Evolutionary conservation across 2,888 invertebrate species (phyloP), one percentile per base, ranked within the genome.

Genomic region (Drosophila testacea): DNA sequence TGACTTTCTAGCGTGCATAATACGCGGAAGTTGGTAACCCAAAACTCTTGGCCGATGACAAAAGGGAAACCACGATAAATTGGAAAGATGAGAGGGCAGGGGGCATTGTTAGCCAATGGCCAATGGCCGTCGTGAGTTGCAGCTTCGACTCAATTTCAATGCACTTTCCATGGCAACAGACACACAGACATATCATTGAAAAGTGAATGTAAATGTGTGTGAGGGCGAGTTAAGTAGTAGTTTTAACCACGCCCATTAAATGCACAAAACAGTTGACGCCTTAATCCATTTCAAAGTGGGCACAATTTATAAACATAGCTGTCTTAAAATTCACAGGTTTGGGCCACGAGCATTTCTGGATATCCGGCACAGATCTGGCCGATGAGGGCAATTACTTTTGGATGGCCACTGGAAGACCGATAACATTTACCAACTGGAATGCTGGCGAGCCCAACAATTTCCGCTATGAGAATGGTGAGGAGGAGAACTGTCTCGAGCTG

Each of bases 381-480:
- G 97, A 97, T 90, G 97, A 97, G 91, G 97, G 97, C 16, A 95
- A 95, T 87, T 97, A 97, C 94, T 97, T 97, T 94, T 97, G 97
- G 97, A 96, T 97, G 97, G 96, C 97, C 10, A 97, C 96, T 67
- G 97, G 97, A 4, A 94, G 96, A 69, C 97, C 97, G 0, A 94
- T 98, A 54, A 97, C 97, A 32, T 98, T 97, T 93, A 97, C 97
- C 80, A 97, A 97, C 93, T 97, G 97, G 97, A 97, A 97, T 93
- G 96, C 97, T 0, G 97, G 97, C 0, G 98, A 98, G 90, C 98
- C 98, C 0, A 98, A 98, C 93, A 98, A 98, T 93, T 98, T 98
- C 94, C 95, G 97, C 78, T 93, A 93, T 65, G 98, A 98, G 92
- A 97, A 97, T 90, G 97, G 97, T 6, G 97, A 98, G 92, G 97